These are phyloP conservation scores for Pedetes capensis DNA, from an alignment of 2,113 vertebrate species.

Conservation along the genomic window DNA sequence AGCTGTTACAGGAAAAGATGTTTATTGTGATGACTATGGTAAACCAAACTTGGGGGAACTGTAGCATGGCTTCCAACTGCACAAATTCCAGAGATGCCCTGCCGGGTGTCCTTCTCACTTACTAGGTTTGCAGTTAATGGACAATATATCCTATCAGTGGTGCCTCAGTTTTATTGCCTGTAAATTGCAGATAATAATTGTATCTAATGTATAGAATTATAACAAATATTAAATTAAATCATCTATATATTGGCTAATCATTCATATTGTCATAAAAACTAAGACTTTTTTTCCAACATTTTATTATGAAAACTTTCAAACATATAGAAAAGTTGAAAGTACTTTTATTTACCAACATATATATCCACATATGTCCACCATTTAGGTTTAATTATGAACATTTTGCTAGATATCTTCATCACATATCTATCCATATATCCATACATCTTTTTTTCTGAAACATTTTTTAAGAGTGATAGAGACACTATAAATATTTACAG, in stretches of 20 bases:
- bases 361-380: not conserved
- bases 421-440: not conserved
- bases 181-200: not conserved
- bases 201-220: not conserved
- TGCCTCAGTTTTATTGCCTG: not conserved
- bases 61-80: not conserved
- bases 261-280: not conserved
- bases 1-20: conserved; percentile 18
- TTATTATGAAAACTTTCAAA: not conserved
- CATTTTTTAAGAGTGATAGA: not conserved
- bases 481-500: not conserved
- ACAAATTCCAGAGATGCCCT: not conserved
- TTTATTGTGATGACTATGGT: not conserved
- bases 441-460: not conserved
- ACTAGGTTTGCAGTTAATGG: too few species aligned
- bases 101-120: not conserved
- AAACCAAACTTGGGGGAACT: not conserved
- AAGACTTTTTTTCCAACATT: not conserved
- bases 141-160: not conserved
- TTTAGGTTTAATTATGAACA: not conserved
- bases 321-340: not conserved
- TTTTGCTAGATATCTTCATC: not conserved
- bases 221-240: not conserved
- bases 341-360: not conserved
- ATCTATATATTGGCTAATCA: not conserved